phyloP scores from a whole-genome alignment of 2,888 invertebrate species.

The Sinopyrophorus schimmeli region DNA sequence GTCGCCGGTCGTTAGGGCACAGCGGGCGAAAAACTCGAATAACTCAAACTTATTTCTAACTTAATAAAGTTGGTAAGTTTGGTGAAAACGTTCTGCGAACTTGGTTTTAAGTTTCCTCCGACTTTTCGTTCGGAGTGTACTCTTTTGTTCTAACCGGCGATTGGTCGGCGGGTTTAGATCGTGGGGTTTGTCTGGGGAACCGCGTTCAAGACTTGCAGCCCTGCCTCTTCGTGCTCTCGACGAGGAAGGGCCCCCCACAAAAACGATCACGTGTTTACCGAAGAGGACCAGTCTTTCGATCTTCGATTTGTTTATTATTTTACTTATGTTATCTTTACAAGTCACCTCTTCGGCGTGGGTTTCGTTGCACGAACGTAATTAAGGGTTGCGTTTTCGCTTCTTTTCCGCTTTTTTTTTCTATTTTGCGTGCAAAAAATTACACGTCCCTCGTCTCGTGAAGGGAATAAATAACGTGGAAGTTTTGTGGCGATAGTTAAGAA shows the following conservation, averaged over 20 bases:
- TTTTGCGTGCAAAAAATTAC: no score
- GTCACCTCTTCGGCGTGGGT: no score
- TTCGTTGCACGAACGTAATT: no score
- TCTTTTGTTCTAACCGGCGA: slow-evolving; percentile 57
- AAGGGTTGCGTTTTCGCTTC: no score
- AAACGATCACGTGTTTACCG: slow-evolving; percentile 38
- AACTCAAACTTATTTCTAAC: slow-evolving; percentile 34
- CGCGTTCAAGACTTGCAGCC: slow-evolving; percentile 27
- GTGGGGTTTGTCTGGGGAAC: slow-evolving; percentile 45
- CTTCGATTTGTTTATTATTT: no score
- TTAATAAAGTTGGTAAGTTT: slow-evolving; percentile 35
- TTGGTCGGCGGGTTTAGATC: slow-evolving; percentile 55
- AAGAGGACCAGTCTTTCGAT: no score
- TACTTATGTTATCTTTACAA: no score
- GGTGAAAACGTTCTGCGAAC: slow-evolving; percentile 29
- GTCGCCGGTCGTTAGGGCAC: slow-evolving; percentile 26
- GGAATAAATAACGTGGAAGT: no score
- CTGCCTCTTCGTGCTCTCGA: no score
- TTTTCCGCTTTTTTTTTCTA: no score
- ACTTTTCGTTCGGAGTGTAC: slow-evolving; percentile 40
- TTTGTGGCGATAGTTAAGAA: slow-evolving; percentile 2
- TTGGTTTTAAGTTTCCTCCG: slow-evolving; percentile 32
- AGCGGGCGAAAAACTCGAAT: slow-evolving; percentile 27
- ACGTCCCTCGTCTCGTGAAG: no score
- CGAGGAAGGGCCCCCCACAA: slow-evolving; percentile 29